A percentile compares a stretch with the other conserved stretches of the same genome.
These are phyloP conservation scores for Theristicus caerulescens DNA, from an alignment of 2,113 vertebrate species.

Conservation along the genomic window DNA sequence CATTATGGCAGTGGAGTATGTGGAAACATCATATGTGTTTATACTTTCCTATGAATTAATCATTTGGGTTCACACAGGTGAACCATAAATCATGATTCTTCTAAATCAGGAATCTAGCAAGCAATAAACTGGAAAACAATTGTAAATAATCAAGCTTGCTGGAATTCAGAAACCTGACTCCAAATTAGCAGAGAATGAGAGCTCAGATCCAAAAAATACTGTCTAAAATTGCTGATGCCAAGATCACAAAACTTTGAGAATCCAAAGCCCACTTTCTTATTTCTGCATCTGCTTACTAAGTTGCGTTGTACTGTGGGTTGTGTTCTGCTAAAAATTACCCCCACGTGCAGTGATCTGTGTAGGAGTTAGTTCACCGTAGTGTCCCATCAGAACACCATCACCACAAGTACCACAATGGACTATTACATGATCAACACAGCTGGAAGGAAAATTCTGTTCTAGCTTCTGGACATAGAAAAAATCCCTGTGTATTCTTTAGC, in stretches of 20 bases:
- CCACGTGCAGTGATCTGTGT: accelerated
- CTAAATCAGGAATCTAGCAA: background rate
- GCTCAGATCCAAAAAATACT: background rate
- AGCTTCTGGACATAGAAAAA: background rate
- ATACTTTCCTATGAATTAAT: background rate
- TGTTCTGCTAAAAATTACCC: background rate
- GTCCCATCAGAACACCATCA: background rate
- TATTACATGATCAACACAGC: accelerated
- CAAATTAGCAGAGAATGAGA: background rate
- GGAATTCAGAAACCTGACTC: background rate
- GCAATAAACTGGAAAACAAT: background rate
- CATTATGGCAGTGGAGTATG: background rate
- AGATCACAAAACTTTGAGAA: background rate
- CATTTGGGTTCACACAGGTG: background rate
- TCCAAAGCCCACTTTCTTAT: background rate
- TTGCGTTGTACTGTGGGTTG: background rate
- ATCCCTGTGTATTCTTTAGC: background rate
- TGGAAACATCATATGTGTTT: accelerated
- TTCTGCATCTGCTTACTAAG: background rate
- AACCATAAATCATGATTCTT: background rate
- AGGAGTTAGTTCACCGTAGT: background rate
- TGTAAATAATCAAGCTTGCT: background rate
- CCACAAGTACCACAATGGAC: accelerated
- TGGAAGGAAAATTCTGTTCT: background rate
- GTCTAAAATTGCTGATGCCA: background rate